These are phyloP conservation scores for Sebastes taczanowskii DNA, from an alignment of 2,797 vertebrate species.

Conservation along the genomic window DNA sequence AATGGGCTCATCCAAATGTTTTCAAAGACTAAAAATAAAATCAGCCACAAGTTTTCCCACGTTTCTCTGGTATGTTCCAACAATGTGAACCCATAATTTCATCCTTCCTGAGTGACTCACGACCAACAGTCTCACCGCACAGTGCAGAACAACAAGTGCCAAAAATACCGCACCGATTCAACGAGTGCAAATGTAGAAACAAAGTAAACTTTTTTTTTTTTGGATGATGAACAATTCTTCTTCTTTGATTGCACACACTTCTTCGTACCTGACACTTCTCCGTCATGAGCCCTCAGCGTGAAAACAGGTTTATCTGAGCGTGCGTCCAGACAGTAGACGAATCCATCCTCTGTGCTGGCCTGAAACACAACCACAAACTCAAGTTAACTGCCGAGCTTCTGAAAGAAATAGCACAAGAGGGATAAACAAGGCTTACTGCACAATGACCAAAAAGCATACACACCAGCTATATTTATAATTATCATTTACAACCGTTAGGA, in stretches of 20 bases:
- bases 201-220: neutral
- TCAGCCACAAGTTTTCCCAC: neutral
- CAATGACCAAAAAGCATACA: neutral
- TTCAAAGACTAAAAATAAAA: neutral
- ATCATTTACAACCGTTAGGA: neutral
- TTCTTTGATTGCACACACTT: neutral
- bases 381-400: neutral
- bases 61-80: neutral
- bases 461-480: neutral
- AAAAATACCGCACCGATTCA: neutral
- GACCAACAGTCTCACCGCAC: neutral
- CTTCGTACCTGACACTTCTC: conserved; percentile 90
- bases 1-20: neutral
- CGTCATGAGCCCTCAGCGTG: conserved; percentile 93
- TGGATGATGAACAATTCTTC: neutral
- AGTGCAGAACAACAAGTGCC: neutral
- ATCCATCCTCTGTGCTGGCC: conserved; percentile 98
- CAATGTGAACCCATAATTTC: neutral
- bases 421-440: neutral
- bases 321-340: conserved; percentile 95
- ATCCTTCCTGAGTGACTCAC: neutral
- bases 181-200: neutral
- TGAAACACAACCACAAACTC: conserved; percentile 60
- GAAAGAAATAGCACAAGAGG: neutral
- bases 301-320: conserved; percentile 95